Conservation (phyloP, 2,113 vertebrate genomes). For the Harpagus bidentatus region DNA sequence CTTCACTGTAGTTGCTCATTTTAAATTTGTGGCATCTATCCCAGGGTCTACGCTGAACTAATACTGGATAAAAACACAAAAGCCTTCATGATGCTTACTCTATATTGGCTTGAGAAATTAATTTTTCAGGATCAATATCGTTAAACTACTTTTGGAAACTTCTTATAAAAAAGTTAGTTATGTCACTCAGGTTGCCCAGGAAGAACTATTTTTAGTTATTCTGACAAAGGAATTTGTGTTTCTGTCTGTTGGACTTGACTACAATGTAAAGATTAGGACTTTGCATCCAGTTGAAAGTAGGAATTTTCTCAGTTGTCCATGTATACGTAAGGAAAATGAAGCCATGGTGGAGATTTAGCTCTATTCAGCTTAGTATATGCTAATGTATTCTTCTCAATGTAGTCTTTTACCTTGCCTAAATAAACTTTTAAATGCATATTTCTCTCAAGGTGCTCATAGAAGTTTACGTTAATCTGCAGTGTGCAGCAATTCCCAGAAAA, state of each 20-base stretch:
- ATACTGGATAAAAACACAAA: not conserved
- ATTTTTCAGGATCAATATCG: not conserved
- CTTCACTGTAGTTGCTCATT: not conserved
- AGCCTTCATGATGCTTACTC: not conserved
- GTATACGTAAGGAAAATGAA: not conserved
- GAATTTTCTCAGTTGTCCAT: not conserved
- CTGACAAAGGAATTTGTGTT: not conserved
- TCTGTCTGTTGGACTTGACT: not conserved
- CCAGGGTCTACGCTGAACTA: not conserved
- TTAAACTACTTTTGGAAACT: not conserved
- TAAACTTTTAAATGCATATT: conserved; percentile 37
- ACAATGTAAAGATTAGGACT: not conserved
- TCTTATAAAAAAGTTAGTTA: not conserved
- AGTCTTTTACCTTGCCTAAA: conserved; percentile 25
- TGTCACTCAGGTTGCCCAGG: not conserved
- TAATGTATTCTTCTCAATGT: not conserved
- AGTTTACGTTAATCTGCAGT: conserved; percentile 5
- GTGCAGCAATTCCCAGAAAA: conserved; percentile 39
- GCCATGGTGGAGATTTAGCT: not conserved
- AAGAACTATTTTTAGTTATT: not conserved
- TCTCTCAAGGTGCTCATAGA: conserved; percentile 50
- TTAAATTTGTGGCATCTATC: not conserved
- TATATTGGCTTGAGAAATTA: not conserved
- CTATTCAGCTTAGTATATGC: not conserved
- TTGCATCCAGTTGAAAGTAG: not conserved